Base-by-base conservation (phyloP, 2,797 vertebrate species). In the Sparidentex hasta region DNA sequence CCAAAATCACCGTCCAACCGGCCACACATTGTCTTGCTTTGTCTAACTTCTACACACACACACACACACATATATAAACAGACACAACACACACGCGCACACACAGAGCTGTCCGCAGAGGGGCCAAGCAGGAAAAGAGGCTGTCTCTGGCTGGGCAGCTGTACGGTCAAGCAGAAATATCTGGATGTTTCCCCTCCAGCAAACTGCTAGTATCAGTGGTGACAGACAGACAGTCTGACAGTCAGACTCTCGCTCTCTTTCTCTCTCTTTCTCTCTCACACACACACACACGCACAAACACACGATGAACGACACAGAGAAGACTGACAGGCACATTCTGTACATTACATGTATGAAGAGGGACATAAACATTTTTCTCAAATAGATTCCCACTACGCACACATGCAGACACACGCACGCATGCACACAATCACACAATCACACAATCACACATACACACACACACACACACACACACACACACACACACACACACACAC, bases 131-230 rank as follows among this genome's bases (percentile, higher is more conserved):
- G 72, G 85, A 87, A 88, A 86, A 88, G 89, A 92, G 89, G 85
- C 84, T 64, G 81, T 91, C 89, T 92, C 87, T 90, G 92, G 89
- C 92, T 92, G 88, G 88, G 88, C 91, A 91, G 92, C 84, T 90
- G 93, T 90, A 94, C 92, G 87, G 91, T 94, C 91, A 93, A 94
- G 92, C 93, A 93, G 92, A 95, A 94, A 94, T 93, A 92, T 93
- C 88, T 80, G 84, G 87, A 88, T 94, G 92, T 94, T 93, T 93
- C 89, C 92, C 92, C 92, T 93, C 88, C 92, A 91, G 92, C 91
- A 92, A 92, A 88, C 88, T 88, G 78, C 89, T 78, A 82, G 92
- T 92, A 93, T 93, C 89, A 92, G 85, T 82, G 78, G 90, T 95
- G 95, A 95, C 94, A 94, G 95, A 92, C 86, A 90, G 92, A 87